Evolutionary conservation across 2,888 invertebrate genomes (phyloP).

Genomic region (Meteorus colon): DNA sequence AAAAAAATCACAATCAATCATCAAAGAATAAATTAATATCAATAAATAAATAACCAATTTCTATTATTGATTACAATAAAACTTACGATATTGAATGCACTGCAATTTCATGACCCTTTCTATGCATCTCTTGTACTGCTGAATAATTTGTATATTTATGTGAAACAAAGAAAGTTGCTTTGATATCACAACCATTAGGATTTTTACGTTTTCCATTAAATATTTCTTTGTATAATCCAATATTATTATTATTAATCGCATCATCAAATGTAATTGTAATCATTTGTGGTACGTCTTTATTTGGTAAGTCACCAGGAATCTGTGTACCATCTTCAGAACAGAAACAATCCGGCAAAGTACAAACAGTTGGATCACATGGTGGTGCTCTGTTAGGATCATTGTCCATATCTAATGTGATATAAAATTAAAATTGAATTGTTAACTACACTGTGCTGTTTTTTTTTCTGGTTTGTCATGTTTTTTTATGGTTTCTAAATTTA

Average conservation of each 20-base stretch:
- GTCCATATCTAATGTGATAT: slow-evolving; percentile 83
- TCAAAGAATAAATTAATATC: neutral
- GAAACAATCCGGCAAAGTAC: slow-evolving; percentile 93
- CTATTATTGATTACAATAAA: slow-evolving; percentile 30
- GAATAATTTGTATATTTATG: slow-evolving; percentile 96
- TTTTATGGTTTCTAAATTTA: slow-evolving; percentile 5
- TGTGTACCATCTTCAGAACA: slow-evolving; percentile 93
- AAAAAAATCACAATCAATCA: slow-evolving; percentile 4
- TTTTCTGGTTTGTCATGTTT: neutral
- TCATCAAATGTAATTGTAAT: slow-evolving; percentile 95
- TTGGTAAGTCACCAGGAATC: slow-evolving; percentile 88
- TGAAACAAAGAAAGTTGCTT: slow-evolving; percentile 92
- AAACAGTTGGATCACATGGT: slow-evolving; percentile 89
- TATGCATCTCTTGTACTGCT: slow-evolving; percentile 91
- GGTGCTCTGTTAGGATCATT: slow-evolving; percentile 95
- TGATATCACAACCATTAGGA: slow-evolving; percentile 95
- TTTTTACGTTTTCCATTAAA: slow-evolving; percentile 92
- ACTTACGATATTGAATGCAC: slow-evolving; percentile 95
- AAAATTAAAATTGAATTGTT: slow-evolving; percentile 2
- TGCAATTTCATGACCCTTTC: slow-evolving; percentile 94
- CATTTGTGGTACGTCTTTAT: slow-evolving; percentile 94
- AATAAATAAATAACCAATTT: neutral
- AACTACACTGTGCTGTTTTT: neutral
- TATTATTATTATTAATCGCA: slow-evolving; percentile 96
- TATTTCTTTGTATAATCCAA: slow-evolving; percentile 93